phyloP scores from a whole-genome alignment of 2,797 vertebrate species.

The Sardinella longiceps region DNA sequence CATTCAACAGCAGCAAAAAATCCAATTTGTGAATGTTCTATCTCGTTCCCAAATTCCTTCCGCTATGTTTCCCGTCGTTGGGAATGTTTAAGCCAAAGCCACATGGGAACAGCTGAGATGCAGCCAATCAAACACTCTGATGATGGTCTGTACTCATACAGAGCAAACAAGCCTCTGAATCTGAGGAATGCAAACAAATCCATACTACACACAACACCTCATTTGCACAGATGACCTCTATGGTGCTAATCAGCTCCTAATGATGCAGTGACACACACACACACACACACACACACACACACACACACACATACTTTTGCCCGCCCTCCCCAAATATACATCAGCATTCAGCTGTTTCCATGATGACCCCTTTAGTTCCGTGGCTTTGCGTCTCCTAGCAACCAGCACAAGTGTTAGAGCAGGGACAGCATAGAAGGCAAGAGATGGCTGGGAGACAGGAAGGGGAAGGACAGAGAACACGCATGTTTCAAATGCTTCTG shows the following conservation, averaged over 20 bases:
- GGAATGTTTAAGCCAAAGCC: too few species aligned
- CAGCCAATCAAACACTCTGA: too few species aligned
- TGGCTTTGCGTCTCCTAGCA: conserved; percentile 80
- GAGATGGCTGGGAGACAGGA: conserved; percentile 16
- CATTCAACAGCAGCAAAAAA: too few species aligned
- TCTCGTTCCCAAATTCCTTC: too few species aligned
- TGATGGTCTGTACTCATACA: not conserved
- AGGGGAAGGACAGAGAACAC: not conserved
- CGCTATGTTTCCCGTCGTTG: too few species aligned
- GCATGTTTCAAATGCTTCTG: not conserved
- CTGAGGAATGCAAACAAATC: not conserved
- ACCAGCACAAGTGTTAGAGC: conserved; percentile 79
- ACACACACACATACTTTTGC: conserved; percentile 51
- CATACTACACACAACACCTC: not conserved
- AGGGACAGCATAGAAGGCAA: conserved; percentile 65
- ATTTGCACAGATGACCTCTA: not conserved
- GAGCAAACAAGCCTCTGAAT: not conserved
- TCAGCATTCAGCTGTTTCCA: conserved; percentile 66
- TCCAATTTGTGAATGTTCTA: too few species aligned
- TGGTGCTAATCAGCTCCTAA: not conserved
- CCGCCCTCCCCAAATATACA: conserved; percentile 53
- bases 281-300: conserved; percentile 48
- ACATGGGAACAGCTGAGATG: too few species aligned
- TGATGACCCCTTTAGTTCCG: conserved; percentile 73
- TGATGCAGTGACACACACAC: conserved; percentile 27